Evolutionary conservation across 2,888 invertebrate genomes (phyloP), one percentile per base, ranked within the genome.

Genomic region (Scaptomyza caliginosa): DNA sequence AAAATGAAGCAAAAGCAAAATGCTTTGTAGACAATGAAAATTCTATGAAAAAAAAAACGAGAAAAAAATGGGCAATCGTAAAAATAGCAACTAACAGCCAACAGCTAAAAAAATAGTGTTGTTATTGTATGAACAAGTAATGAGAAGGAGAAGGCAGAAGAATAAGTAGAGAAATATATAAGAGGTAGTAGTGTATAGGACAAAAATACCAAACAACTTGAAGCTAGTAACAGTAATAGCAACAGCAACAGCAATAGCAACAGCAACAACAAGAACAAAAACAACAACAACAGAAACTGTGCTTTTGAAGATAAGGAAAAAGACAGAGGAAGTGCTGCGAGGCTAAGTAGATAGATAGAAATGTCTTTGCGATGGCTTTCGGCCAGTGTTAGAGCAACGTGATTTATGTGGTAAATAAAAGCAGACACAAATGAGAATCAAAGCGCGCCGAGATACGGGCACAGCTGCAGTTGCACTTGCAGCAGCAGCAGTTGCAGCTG

Each of bases 391-490:
- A 70, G 52, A 72, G 71, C 75, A 81, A 34, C 69, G 74, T 87
- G 87, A 87, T 86, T 86, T 86, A 86, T 86, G 86, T 78, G 84
- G 85, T 82, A 86, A 86, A 87, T 86, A 87, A 83, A 83, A 74
- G 78, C 56, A 69, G 80, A 85, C 82, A 79, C 70, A 74, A 77
- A 74, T 68, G 74, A 69, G 75, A 69, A 79, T 85, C 74, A 82
- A 68, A 82, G 70, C 74, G 43, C 43, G 43, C 43, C 55, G 38
- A 74, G 67, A 82, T 79, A 78, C 72, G 79, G 77, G 73, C 57
- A 16, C 50, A 43, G 28, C 13, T 51, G 50, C 62, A 54, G 32
- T 13, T 23, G 30, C 48, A 56, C 30, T 42, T 21, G 45, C 32
- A 60, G 23, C 38, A 54, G 58, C 28, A 52, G 57, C 28, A 32